These are phyloP conservation scores for Gymnocypris eckloni DNA, from an alignment of 2,797 vertebrate genomes.

Conservation along the genomic window DNA sequence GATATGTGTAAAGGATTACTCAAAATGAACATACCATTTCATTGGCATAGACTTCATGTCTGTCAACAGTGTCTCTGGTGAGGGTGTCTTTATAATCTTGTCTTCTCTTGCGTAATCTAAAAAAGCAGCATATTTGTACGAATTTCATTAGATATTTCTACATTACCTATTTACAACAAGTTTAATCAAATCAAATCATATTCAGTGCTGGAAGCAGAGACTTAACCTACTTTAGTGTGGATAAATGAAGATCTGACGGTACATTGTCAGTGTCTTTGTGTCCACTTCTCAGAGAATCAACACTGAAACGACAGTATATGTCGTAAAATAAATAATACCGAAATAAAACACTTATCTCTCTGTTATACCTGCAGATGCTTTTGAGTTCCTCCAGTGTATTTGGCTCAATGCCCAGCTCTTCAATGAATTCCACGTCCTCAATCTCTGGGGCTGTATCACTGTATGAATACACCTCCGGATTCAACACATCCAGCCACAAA, in stretches of 20 bases:
- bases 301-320: constrained; percentile 67
- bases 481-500: constrained; percentile 80
- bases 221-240: constrained; percentile 48
- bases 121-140: constrained; percentile 10
- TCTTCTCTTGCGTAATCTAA: constrained; percentile 81
- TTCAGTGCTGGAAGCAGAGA: too few relatives aligned
- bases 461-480: constrained; percentile 71
- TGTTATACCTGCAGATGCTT: constrained; percentile 83
- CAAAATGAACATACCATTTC: constrained; percentile 83
- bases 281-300: constrained; percentile 79
- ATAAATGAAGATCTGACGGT: constrained; percentile 73
- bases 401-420: constrained; percentile 75
- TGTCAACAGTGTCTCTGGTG: constrained; percentile 74
- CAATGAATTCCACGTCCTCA: constrained; percentile 72
- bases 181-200: neutral
- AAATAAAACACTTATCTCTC: neutral
- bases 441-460: constrained; percentile 54
- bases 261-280: constrained; percentile 78
- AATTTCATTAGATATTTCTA: too few relatives aligned
- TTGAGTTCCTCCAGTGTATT: constrained; percentile 81
- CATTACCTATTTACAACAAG: neutral
- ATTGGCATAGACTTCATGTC: constrained; percentile 87
- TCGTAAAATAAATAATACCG: constrained; percentile 2
- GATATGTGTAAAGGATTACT: neutral
- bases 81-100: constrained; percentile 81